These are phyloP conservation scores for Timema cristinae DNA, from an alignment of 2,888 invertebrate genomes.

Conservation along the genomic window DNA sequence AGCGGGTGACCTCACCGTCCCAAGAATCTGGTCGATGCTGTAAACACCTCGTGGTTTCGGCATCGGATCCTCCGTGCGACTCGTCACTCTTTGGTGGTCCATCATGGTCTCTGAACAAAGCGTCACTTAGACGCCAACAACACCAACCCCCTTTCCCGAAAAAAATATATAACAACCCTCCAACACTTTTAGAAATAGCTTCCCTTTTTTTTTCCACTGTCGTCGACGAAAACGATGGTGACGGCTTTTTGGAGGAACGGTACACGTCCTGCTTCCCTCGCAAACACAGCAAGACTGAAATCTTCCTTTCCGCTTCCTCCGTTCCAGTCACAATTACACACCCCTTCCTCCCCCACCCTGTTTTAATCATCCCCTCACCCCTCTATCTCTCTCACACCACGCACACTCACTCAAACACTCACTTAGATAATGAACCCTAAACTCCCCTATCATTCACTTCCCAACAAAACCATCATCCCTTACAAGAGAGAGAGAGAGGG, in stretches of 20 bases:
- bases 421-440: slow-evolving; percentile 32
- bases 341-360: slow-evolving; percentile 13
- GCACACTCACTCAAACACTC: slow-evolving; percentile 26
- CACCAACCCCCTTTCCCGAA: too few species aligned
- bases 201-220: too few species aligned
- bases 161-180: too few species aligned
- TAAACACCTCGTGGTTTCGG: slow-evolving; percentile 44
- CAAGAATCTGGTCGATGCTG: slow-evolving; percentile 48
- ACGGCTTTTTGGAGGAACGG: too few species aligned
- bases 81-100: slow-evolving; percentile 20
- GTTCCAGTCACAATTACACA: slow-evolving; percentile 21
- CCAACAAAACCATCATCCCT: slow-evolving; percentile 21
- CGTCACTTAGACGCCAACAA: too few species aligned
- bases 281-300: slow-evolving; percentile 21
- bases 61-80: slow-evolving; percentile 18
- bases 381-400: slow-evolving; percentile 15
- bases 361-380: neutral
- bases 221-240: too few species aligned
- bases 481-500: neutral
- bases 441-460: slow-evolving; percentile 30
- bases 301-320: too few species aligned
- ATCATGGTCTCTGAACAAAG: slow-evolving; percentile 19
- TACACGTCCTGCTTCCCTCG: neutral
- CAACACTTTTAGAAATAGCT: too few species aligned
- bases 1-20: slow-evolving; percentile 36